Base-by-base conservation (phyloP, 2,113 vertebrate species). In the Megatriorchis doriae region DNA sequence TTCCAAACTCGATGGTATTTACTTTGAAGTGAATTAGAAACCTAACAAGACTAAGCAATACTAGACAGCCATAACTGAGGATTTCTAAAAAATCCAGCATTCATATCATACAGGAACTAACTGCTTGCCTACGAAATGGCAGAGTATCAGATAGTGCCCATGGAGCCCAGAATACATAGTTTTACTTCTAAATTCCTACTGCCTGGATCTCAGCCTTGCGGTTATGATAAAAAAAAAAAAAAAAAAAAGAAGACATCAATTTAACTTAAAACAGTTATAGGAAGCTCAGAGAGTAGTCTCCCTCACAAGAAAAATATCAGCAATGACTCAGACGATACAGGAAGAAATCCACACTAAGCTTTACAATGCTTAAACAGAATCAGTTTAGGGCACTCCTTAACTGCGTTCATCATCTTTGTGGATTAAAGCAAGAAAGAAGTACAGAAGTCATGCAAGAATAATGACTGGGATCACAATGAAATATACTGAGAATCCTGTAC, bases 71-170 rank as follows among this genome's bases (percentile, higher is more conserved):
- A 66, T 56, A 95, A 90, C 86, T 75, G 83, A 96, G 26, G 77
- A 86, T 50, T 89, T 48, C 72, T 94, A 82, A 81, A 56, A 73
- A 95, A 61, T 59, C 89, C 92, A 88, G 90, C 91, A 38, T 73
- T 88, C 63, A 43, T 52, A 63, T 85, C 56, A 40, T 52, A 66
- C 84, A 93, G 53, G 92, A 91, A 81, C 81, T 83, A 88, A 91
- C 17, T 38, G 71, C 94, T 78, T 81, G 62, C 38, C 59, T 55
- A 11, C 10, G 2, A 61, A 31, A 34, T 7, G 3, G 72, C 70
- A 81, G 59, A 81, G 59, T 52, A 21, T 19, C 93, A 97, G 84
- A 86, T 36, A 72, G 62, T 15, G 27, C 61, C 90, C 73, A 13
- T 3, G 18, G 20, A 25, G 72, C 34, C 32, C 93, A 58, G n/a